phyloP scores from a whole-genome alignment of 2,888 invertebrate genomes.

The Andrena bicolor region DNA sequence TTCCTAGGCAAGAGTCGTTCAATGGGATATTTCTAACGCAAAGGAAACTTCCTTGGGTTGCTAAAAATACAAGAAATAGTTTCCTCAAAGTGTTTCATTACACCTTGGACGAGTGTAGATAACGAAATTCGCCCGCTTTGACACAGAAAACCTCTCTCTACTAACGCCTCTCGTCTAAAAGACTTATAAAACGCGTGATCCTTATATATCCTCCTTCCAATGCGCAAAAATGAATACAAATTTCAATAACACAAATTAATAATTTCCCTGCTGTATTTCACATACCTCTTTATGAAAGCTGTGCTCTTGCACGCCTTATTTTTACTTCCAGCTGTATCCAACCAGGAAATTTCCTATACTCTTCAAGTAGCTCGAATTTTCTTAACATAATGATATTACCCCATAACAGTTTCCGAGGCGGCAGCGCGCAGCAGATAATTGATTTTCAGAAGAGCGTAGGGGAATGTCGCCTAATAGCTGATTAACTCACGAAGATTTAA shows the following conservation, averaged over 20 bases:
- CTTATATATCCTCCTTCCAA: background rate
- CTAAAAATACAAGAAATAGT: background rate
- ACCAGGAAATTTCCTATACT: background rate
- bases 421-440: background rate
- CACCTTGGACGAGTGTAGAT: background rate
- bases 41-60: background rate
- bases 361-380: constrained; percentile 15
- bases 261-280: background rate
- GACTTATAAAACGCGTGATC: background rate
- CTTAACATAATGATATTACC: constrained; percentile 17
- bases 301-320: background rate
- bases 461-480: background rate
- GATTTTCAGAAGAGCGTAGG: background rate
- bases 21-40: background rate
- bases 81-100: background rate
- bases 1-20: background rate
- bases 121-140: constrained; percentile 1
- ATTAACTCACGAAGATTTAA: background rate
- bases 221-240: background rate
- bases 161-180: background rate
- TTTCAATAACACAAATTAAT: constrained; percentile 1
- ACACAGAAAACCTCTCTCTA: background rate
- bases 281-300: background rate
- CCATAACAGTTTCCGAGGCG: background rate
- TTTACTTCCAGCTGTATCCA: background rate